These are phyloP conservation scores for Coreoperca whiteheadi DNA, from an alignment of 2,113 vertebrate species.

Conservation along the genomic window DNA sequence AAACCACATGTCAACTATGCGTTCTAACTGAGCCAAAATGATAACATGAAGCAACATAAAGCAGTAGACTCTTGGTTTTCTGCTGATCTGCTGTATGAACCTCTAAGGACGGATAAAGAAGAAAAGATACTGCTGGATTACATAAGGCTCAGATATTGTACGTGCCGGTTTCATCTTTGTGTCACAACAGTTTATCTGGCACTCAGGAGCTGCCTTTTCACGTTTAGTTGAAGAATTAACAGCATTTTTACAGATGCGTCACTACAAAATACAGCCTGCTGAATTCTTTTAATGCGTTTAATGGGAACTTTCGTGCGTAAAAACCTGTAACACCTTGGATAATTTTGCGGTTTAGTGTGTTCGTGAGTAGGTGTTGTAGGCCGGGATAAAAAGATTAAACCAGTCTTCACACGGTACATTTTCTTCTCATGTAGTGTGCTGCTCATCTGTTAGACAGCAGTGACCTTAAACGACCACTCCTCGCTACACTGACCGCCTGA, in stretches of 20 bases:
- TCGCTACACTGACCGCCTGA: conserved; percentile 4
- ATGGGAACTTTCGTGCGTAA: conserved; percentile 40
- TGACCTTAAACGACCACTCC: conserved; percentile 64
- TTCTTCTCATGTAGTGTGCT: conserved; percentile 11
- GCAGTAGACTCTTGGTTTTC: not conserved
- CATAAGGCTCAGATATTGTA: not conserved
- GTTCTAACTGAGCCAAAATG: not conserved
- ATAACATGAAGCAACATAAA: conserved; percentile 13
- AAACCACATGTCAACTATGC: conserved; percentile 35
- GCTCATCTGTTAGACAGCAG: conserved; percentile 55
- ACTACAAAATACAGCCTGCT: not conserved
- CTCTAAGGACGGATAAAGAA: not conserved
- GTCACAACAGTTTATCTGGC: not conserved
- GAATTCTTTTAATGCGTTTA: not conserved
- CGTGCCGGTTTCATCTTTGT: not conserved
- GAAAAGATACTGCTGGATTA: not conserved
- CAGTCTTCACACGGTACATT: not conserved
- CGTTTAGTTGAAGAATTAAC: conserved; percentile 7
- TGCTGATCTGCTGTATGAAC: not conserved
- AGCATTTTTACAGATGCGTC: not conserved
- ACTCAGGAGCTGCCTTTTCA: not conserved
- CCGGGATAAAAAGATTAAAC: not conserved
- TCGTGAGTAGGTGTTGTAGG: not conserved
- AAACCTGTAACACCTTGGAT: conserved; percentile 40
- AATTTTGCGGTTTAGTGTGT: conserved; percentile 10